Percentiles rank a stretch among this genome's conserved stretches.
These are phyloP conservation scores for Hydrolagus affinis DNA, from an alignment of 2,113 vertebrate genomes.

Conservation along the genomic window DNA sequence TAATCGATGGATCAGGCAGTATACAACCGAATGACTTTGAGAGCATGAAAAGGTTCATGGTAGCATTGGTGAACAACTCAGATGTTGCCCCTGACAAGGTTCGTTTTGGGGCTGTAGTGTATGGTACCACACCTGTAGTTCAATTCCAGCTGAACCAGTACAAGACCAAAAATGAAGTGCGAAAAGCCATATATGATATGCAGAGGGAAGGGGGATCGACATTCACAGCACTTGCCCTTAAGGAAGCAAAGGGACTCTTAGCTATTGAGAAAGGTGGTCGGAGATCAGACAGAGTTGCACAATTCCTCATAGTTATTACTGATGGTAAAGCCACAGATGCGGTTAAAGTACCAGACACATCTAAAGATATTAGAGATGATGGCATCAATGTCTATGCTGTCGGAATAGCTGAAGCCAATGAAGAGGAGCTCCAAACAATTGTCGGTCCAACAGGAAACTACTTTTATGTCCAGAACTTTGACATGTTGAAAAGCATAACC, in stretches of 20 bases:
- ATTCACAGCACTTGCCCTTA: constrained; percentile 54
- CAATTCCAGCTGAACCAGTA: constrained; percentile 50
- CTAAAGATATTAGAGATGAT: constrained; percentile 40
- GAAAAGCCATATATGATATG: constrained; percentile 46
- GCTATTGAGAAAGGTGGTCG: constrained; percentile 46
- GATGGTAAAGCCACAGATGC: constrained; percentile 54
- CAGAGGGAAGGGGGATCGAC: constrained; percentile 37
- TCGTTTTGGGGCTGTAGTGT: constrained; percentile 58
- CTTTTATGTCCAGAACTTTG: constrained; percentile 54
- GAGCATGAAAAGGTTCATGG: constrained; percentile 58
- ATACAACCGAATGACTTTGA: constrained; percentile 44
- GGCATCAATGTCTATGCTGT: constrained; percentile 55
- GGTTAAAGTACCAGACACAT: constrained; percentile 34
- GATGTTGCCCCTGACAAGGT: constrained; percentile 50
- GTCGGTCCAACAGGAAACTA: constrained; percentile 41
- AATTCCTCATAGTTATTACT: constrained; percentile 64
- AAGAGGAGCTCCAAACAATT: constrained; percentile 53
- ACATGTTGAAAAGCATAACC: constrained; percentile 48
- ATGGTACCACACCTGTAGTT: constrained; percentile 37
- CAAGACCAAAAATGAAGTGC: constrained; percentile 43
- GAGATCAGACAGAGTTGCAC: constrained; percentile 40
- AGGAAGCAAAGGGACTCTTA: constrained; percentile 50
- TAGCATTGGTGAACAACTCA: constrained; percentile 55
- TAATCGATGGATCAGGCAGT: constrained; percentile 57
- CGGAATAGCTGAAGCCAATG: constrained; percentile 49